A percentile compares a stretch with the other conserved stretches of the same genome.
Evolutionary conservation across 2,797 vertebrate genomes (phyloP).

Genomic region (Myotis myotis): DNA sequence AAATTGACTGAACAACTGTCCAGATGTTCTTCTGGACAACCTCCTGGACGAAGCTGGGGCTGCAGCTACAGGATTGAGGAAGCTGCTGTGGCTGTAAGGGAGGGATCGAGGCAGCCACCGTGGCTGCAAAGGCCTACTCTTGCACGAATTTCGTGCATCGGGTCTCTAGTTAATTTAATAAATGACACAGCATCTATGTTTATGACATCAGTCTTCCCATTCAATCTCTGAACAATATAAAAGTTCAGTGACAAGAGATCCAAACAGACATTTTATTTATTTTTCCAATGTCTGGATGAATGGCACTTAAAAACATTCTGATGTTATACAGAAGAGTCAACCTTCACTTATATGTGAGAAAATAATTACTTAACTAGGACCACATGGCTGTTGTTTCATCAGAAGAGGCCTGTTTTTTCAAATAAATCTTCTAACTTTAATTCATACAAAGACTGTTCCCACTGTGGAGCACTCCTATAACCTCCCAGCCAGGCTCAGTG

Average conservation of each 20-base stretch:
- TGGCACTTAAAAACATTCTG: not conserved
- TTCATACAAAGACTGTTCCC: not conserved
- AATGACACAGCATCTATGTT: not conserved
- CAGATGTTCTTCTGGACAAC: too few relatives aligned
- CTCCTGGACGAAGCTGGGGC: too few relatives aligned
- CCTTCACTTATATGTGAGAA: constrained; percentile 52
- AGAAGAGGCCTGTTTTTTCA: constrained; percentile 45
- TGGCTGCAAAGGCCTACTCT: too few relatives aligned
- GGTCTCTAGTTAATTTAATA: constrained; percentile 14
- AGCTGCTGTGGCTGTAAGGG: too few relatives aligned
- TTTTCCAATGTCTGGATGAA: not conserved
- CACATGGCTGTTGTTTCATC: not conserved
- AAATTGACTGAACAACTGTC: too few relatives aligned
- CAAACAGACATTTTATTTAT: not conserved
- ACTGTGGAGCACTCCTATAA: not conserved
- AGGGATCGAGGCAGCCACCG: too few relatives aligned
- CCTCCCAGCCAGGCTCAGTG: not conserved
- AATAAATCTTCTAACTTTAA: not conserved
- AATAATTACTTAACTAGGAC: constrained; percentile 20
- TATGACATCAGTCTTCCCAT: not conserved
- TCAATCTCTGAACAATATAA: constrained; percentile 8
- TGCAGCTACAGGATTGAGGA: too few relatives aligned
- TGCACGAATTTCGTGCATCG: too few relatives aligned
- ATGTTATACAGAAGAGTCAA: not conserved
- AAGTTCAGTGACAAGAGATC: constrained; percentile 45